phyloP scores from a whole-genome alignment of 1,140 invertebrate species.

The Drosophila pseudoananassae region DNA sequence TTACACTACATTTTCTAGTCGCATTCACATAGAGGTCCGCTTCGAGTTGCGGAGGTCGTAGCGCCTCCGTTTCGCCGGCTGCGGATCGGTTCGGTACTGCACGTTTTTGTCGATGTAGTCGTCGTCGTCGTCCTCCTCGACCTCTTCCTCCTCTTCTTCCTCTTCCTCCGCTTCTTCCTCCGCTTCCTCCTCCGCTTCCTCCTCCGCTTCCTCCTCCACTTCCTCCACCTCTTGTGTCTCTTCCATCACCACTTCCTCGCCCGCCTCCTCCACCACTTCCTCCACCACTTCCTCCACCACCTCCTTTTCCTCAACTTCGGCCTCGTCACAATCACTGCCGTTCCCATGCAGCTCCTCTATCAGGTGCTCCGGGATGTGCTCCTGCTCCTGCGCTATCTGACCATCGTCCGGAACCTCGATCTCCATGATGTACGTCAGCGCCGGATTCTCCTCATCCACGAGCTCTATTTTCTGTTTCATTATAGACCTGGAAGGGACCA shows the following conservation, averaged over 20 bases:
- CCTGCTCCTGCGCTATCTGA: background rate
- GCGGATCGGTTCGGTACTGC: background rate
- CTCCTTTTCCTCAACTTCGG: background rate
- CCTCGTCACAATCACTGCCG: background rate
- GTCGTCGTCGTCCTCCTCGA: slow-evolving; percentile 27
- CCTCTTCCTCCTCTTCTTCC: background rate
- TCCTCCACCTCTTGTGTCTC: slow-evolving; percentile 12
- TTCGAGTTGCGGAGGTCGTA: slow-evolving; percentile 63
- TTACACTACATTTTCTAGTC: background rate
- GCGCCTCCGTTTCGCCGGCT: slow-evolving; percentile 32
- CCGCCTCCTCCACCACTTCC: background rate
- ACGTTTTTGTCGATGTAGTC: slow-evolving; percentile 31
- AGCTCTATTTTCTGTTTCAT: background rate
- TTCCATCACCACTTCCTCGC: background rate
- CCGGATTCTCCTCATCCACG: background rate
- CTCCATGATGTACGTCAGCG: background rate
- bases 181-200: background rate
- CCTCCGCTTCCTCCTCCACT: background rate
- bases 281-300: no score
- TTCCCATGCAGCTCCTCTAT: background rate
- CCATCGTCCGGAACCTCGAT: background rate
- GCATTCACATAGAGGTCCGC: background rate
- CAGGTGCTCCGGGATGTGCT: background rate
- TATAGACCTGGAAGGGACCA: background rate
- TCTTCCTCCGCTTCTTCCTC: background rate